Conservation (phyloP, 2,888 invertebrate genomes). For the Dryobota labecula region DNA sequence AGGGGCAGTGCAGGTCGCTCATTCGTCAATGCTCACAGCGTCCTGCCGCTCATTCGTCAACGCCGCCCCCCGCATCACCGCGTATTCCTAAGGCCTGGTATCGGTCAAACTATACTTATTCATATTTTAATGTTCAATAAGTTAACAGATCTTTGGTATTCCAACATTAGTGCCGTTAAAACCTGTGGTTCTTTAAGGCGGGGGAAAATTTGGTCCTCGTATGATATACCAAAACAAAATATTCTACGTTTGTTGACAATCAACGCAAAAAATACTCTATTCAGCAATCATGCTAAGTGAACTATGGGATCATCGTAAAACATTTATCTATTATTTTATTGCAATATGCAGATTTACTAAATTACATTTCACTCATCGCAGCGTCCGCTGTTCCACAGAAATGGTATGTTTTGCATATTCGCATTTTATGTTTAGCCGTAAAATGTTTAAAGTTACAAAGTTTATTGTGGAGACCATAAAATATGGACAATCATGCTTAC, state of each 20-base stretch:
- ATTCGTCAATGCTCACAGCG: too few relatives aligned
- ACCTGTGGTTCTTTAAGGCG: neutral
- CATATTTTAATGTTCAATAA: neutral
- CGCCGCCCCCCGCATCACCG: too few relatives aligned
- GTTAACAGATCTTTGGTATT: neutral
- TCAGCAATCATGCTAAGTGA: conserved; percentile 8
- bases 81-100: too few relatives aligned
- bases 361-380: conserved; percentile 53
- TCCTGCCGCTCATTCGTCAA: too few relatives aligned
- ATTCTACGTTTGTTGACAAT: neutral
- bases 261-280: neutral
- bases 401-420: conserved; percentile 77
- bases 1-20: too few relatives aligned
- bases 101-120: too few relatives aligned
- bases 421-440: conserved; percentile 82
- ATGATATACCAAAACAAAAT: neutral
- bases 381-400: conserved; percentile 62
- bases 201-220: neutral
- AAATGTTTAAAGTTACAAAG: conserved; percentile 83
- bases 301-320: conserved; percentile 13
- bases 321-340: conserved; percentile 23
- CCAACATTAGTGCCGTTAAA: neutral
- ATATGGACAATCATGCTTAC: conserved; percentile 62
- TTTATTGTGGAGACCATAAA: conserved; percentile 82
- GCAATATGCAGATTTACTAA: conserved; percentile 30